Evolutionary conservation across 1,140 invertebrate species (phyloP), one percentile per base, ranked within the genome.

Genomic region (Drosophila kikkawai): DNA sequence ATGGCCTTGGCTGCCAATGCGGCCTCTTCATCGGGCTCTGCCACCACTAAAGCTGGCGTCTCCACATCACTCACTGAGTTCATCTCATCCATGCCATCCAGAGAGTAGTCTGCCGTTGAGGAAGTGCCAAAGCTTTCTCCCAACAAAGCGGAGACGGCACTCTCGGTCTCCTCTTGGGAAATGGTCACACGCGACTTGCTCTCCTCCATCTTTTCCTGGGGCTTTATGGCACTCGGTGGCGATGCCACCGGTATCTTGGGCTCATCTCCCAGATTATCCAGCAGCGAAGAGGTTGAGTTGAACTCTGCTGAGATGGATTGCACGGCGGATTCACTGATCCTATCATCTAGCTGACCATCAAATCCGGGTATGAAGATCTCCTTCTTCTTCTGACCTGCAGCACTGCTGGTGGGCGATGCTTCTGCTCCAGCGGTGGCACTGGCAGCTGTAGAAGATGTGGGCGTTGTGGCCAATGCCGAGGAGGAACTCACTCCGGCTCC

Each of bases 81-180:
- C 58, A 91, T 67, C 9, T 94, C 94, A 58, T 94, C 93, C 65
- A 70, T 93, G 92, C 82, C 79, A 15, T 94, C 94, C 0, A 94
- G 93, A 32, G 94, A 94, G 58, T 95, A 94, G 60, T 95, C 94
- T 9, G 94, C 93, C 7, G 94, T 94, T 1, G 93, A 94, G 7
- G 90, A 90, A 9, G 83, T 92, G 8, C 96, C 96, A 91, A 97
- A 97, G 63, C 97, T 97, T 92, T 97, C 97, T 39, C 96, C 96
- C 26, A 98, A 92, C 7, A 98, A 92, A 8, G 97, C 97, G 3
- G 97, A 97, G 0, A 98, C 97, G 0, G 97, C 97, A 93, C 98
- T 97, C 88, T 97, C 97, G 0, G 97, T 98, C 93, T 98, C 97
- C 93, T 98, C 97, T 93, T 98, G 97, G 1, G 97, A 98, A 78